These are phyloP conservation scores for Leptinotarsa defecta DNA, from an alignment of 1,140 invertebrate genomes.

Conservation along the genomic window DNA sequence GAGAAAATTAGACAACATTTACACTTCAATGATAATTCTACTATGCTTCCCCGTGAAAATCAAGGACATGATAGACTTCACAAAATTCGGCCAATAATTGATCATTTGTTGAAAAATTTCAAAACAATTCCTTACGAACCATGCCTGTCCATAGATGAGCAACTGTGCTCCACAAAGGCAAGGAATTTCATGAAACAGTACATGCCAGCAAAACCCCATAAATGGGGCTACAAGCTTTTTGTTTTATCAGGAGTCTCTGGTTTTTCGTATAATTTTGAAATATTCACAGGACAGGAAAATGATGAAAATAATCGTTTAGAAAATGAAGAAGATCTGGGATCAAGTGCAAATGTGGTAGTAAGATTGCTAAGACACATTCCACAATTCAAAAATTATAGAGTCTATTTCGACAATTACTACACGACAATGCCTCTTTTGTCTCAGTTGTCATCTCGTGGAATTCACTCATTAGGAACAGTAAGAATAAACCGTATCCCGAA, in stretches of 20 bases:
- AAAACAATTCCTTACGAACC: no score
- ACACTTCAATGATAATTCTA: slow-evolving; percentile 26
- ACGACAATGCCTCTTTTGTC: background rate
- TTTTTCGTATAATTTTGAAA: background rate
- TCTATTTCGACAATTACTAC: slow-evolving; percentile 30
- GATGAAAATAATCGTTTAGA: background rate
- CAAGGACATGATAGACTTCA: slow-evolving; percentile 7
- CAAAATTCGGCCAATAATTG: slow-evolving; percentile 13
- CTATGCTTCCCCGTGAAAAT: background rate
- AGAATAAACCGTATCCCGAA: slow-evolving; percentile 19
- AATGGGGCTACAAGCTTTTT: slow-evolving; percentile 26
- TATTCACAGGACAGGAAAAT: background rate
- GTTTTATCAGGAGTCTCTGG: slow-evolving; percentile 9
- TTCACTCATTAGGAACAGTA: background rate
- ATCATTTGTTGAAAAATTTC: background rate
- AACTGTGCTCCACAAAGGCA: background rate
- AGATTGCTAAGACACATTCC: slow-evolving; percentile 7
- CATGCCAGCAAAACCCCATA: slow-evolving; percentile 8
- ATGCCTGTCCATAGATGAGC: background rate
- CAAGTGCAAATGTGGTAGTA: slow-evolving; percentile 31
- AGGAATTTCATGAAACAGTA: background rate
- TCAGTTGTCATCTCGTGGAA: slow-evolving; percentile 14
- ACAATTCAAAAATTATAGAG: slow-evolving; percentile 20
- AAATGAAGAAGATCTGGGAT: slow-evolving; percentile 12
- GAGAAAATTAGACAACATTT: slow-evolving; percentile 5